These are phyloP conservation scores for Lottia scabra DNA, from an alignment of 2,888 invertebrate genomes.

Conservation along the genomic window DNA sequence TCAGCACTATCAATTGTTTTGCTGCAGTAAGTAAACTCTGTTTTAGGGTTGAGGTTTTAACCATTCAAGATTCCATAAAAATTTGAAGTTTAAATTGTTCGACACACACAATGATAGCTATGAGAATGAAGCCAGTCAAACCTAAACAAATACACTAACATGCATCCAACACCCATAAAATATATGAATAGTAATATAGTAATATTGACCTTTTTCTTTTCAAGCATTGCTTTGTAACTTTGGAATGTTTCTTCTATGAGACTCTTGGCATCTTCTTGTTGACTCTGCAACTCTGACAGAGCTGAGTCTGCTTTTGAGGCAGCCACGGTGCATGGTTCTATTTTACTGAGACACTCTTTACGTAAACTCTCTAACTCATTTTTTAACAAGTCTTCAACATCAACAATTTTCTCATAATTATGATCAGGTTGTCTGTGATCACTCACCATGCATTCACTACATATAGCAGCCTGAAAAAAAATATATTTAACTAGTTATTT, in stretches of 20 bases:
- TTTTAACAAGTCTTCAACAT: constrained; percentile 83
- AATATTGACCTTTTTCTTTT: constrained; percentile 74
- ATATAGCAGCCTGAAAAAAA: constrained; percentile 79
- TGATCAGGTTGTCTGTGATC: constrained; percentile 87
- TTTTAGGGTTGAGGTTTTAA: too few species aligned
- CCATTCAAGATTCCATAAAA: too few species aligned
- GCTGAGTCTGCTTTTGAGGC: constrained; percentile 82
- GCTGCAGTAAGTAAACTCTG: too few species aligned
- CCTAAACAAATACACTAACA: too few species aligned
- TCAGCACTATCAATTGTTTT: too few species aligned
- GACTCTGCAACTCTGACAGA: constrained; percentile 86
- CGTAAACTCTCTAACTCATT: constrained; percentile 83
- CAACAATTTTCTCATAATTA: constrained; percentile 84
- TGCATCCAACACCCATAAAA: too few species aligned
- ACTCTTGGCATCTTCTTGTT: constrained; percentile 86
- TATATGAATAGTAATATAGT: too few species aligned
- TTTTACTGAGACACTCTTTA: constrained; percentile 81
- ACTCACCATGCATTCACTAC: constrained; percentile 86
- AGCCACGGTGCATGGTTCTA: constrained; percentile 82
- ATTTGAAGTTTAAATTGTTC: too few species aligned
- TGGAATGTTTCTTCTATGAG: constrained; percentile 75
- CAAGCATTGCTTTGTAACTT: constrained; percentile 79
- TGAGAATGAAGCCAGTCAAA: too few species aligned
- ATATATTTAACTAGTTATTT: neutral
- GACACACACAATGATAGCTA: too few species aligned